A percentile compares a stretch with the other conserved stretches of the same genome.
Conservation (phyloP, 2,797 vertebrate genomes). For the Selene dorsalis region DNA sequence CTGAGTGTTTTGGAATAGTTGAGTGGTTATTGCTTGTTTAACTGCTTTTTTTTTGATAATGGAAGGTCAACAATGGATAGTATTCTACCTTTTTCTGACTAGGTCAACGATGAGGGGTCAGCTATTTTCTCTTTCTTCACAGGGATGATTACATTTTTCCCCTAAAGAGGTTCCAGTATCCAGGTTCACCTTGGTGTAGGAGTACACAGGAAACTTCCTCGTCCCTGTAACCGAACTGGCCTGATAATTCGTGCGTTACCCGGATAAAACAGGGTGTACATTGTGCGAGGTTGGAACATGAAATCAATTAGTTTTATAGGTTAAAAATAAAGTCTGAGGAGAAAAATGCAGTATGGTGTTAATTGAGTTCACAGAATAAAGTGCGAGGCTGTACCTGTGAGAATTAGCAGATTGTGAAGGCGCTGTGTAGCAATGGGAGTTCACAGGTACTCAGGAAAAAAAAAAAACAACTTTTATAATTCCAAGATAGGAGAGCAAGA, state of each 20-base stretch:
- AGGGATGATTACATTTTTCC: constrained; percentile 28
- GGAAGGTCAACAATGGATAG: constrained; percentile 58
- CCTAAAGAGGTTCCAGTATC: constrained; percentile 24
- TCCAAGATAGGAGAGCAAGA: constrained; percentile 41
- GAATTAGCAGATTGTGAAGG: constrained; percentile 79
- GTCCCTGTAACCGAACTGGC: constrained; percentile 51
- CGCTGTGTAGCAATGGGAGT: constrained; percentile 67
- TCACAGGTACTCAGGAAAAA: constrained; percentile 55
- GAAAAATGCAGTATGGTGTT: constrained; percentile 80
- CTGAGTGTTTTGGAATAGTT: constrained; percentile 65
- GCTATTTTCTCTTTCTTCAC: constrained; percentile 29
- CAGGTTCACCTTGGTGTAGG: constrained; percentile 38
- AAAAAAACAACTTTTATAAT: constrained; percentile 59
- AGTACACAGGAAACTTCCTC: constrained; percentile 39
- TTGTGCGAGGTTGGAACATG: constrained; percentile 65
- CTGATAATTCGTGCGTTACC: constrained; percentile 61
- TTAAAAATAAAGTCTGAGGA: constrained; percentile 83
- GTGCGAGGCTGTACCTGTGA: constrained; percentile 84
- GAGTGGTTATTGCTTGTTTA: constrained; percentile 52
- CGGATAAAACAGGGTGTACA: constrained; percentile 55
- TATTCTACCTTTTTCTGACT: constrained; percentile 33
- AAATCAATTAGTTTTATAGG: constrained; percentile 82
- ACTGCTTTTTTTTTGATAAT: constrained; percentile 52
- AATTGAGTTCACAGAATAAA: constrained; percentile 87
- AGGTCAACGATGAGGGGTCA: constrained; percentile 25